Percentiles rank a stretch among this genome's conserved stretches.
These are phyloP conservation scores for Odontomyia ornata DNA, from an alignment of 2,888 invertebrate species.

Conservation along the genomic window DNA sequence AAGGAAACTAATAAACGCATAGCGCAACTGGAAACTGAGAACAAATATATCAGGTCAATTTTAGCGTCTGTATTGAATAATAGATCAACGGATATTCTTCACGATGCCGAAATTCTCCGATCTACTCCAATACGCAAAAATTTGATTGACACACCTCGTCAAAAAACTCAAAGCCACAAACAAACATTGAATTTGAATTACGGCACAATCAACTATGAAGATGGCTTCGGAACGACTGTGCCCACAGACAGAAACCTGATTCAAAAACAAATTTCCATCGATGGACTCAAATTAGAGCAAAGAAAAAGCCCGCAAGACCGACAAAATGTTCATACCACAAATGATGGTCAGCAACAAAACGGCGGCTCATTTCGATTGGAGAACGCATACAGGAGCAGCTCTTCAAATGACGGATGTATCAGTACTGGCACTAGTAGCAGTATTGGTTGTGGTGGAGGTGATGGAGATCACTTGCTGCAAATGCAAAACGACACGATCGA, in stretches of 20 bases:
- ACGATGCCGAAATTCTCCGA: constrained; percentile 58
- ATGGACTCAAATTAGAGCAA: constrained; percentile 46
- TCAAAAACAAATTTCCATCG: constrained; percentile 43
- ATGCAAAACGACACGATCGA: constrained; percentile 56
- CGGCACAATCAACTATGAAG: constrained; percentile 60
- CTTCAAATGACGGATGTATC: constrained; percentile 55
- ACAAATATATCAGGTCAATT: constrained; percentile 65
- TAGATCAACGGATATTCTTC: constrained; percentile 58
- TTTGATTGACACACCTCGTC: constrained; percentile 28
- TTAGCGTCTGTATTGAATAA: constrained; percentile 59
- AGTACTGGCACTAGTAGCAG: constrained; percentile 31
- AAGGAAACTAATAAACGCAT: constrained; percentile 74
- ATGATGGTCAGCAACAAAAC: constrained; percentile 47
- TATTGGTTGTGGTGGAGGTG: constrained; percentile 37
- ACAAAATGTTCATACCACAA: neutral
- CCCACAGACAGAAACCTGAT: constrained; percentile 26
- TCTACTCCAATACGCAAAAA: constrained; percentile 49
- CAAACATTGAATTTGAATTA: constrained; percentile 59
- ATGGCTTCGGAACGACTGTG: constrained; percentile 40
- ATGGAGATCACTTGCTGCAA: constrained; percentile 51
- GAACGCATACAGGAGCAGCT: constrained; percentile 51
- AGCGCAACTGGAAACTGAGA: constrained; percentile 73
- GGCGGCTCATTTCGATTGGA: neutral
- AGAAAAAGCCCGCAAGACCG: constrained; percentile 42
- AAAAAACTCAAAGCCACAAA: constrained; percentile 51